Evolutionary conservation across 2,113 vertebrate species (phyloP).

Genomic region (Oxyura jamaicensis): DNA sequence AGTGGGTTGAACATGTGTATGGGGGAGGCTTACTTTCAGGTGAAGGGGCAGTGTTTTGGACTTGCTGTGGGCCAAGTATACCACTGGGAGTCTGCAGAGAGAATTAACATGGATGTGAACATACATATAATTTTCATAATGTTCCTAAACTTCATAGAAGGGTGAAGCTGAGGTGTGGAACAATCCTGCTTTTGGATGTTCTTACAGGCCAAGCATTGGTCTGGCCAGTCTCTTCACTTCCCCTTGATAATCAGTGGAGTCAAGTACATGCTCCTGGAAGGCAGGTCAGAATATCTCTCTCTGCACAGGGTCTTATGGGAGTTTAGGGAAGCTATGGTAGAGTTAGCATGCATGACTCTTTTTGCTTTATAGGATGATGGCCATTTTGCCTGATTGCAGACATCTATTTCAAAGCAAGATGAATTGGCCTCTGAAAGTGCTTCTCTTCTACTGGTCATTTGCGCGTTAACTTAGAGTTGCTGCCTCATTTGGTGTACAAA

Average conservation of each 20-base stretch:
- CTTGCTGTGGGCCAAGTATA: background rate
- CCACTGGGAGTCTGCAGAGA: accelerated
- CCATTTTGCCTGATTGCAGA: background rate
- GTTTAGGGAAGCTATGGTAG: background rate
- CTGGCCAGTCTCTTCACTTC: background rate
- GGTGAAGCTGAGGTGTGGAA: background rate
- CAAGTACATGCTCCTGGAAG: background rate
- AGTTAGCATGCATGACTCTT: background rate
- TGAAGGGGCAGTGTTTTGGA: background rate
- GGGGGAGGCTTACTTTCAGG: background rate
- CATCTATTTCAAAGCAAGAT: background rate
- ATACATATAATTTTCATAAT: no score
- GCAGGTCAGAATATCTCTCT: background rate
- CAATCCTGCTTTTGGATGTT: background rate
- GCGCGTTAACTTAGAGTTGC: background rate
- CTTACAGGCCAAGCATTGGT: accelerated
- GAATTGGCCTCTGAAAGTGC: background rate
- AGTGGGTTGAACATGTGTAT: background rate
- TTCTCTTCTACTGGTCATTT: background rate
- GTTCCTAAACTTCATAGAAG: background rate
- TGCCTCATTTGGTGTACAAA: background rate
- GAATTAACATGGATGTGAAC: background rate
- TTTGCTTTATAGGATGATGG: background rate
- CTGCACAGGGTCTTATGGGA: background rate
- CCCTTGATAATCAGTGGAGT: background rate